Evolutionary conservation across 1,140 invertebrate species (phyloP), one percentile per base, ranked within the genome.

Genomic region (Drosophila littoralis): DNA sequence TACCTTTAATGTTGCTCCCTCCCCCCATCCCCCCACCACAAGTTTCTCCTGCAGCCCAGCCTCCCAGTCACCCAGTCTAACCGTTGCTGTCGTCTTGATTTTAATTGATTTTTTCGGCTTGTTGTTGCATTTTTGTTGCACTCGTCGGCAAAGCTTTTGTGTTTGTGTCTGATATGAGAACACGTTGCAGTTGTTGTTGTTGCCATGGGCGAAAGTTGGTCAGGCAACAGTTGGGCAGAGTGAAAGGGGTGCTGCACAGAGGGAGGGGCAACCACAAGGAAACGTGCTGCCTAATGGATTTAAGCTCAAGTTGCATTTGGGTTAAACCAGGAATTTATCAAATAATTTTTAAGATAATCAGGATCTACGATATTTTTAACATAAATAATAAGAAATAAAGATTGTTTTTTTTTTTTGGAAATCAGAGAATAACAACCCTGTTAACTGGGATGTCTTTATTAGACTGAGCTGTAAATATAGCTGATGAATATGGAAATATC

Each of bases 61-160:
- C 64, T 28, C 17, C 43, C 7, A 9, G 28, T 73, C 33, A 12
- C 46, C 22, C 3, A 28, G 12, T 59, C 10, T 46, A 48, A 58
- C 64, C 40, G 59, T 52, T 75, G 75, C 83, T 86, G 83, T 83
- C 83, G 83, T 86, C 79, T 86, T 75, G 83, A 88, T 86, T 86
- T 86, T 88, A 86, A 86, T 86, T 86, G 83, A 86, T 86, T 86
- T 86, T 79, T 75, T 66, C 55, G 63, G 38, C 46, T 51, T 67
- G 45, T 68, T 70, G 54, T 32, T 45, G 40, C 43, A 46, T 67
- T 75, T 52, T 77, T 71, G 51, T 65, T 60, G 48, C 69, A 75
- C 46, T 71, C 70, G 81, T 58, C 79, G 82, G 75, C 66, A 86
- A 78, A 51, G 69, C 69, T 74, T 74, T 60, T 75, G 67, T 70